A percentile compares a stretch with the other conserved stretches of the same genome.
Evolutionary conservation across 2,888 invertebrate genomes (phyloP).

Genomic region (Teleiodes luculella): DNA sequence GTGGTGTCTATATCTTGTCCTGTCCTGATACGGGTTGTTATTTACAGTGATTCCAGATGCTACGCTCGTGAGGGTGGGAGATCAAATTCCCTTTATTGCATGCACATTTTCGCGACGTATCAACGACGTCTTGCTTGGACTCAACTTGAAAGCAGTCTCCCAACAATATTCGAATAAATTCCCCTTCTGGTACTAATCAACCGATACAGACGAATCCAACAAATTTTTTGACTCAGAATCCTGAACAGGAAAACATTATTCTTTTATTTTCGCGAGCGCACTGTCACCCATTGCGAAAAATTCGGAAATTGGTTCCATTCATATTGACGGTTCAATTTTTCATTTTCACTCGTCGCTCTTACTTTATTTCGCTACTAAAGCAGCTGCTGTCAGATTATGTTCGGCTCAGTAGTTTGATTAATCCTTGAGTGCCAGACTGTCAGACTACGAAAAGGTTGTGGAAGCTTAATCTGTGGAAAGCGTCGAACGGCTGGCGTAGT

Average conservation of each 20-base stretch:
- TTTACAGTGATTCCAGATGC: constrained; percentile 49
- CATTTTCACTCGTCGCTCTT: not conserved
- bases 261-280: not conserved
- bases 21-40: constrained; percentile 40
- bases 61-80: constrained; percentile 28
- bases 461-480: constrained; percentile 22
- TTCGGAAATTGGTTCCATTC: constrained; percentile 10
- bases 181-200: not conserved
- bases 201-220: not conserved
- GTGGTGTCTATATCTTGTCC: constrained; percentile 26
- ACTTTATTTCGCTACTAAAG: constrained; percentile 8
- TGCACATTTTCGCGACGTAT: constrained; percentile 31
- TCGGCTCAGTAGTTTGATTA: constrained; percentile 31
- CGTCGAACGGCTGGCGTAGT: constrained; percentile 15
- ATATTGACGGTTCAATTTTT: constrained; percentile 3
- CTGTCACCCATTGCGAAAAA: not conserved
- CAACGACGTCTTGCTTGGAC: not conserved
- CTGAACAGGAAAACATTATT: not conserved
- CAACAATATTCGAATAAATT: constrained; percentile 26
- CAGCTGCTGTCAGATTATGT: constrained; percentile 24
- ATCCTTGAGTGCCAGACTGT: constrained; percentile 21
- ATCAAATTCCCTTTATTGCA: constrained; percentile 40
- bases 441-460: constrained; percentile 28
- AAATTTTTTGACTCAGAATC: not conserved
- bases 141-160: constrained; percentile 18